Conservation (phyloP, 2,797 vertebrate species). For the Melanotaenia boesemani region DNA sequence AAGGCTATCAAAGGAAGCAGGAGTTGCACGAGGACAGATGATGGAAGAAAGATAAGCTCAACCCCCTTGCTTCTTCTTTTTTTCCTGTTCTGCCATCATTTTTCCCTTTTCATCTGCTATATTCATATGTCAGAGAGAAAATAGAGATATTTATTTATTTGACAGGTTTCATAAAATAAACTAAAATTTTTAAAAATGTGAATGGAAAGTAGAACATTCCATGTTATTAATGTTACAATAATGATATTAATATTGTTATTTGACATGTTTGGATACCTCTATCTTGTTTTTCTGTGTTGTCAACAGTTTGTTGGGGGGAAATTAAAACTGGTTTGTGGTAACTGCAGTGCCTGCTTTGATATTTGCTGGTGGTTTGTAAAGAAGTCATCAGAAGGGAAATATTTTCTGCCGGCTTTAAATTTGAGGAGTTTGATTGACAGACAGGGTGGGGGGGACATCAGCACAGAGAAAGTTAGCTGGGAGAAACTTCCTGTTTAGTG, state of each 20-base stretch:
- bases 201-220: slow-evolving; percentile 82
- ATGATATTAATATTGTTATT: slow-evolving; percentile 84
- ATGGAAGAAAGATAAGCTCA: slow-evolving; percentile 26
- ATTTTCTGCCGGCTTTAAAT: slow-evolving; percentile 12
- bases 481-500: no score
- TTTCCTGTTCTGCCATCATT: slow-evolving; percentile 46
- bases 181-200: slow-evolving; percentile 68
- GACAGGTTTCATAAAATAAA: slow-evolving; percentile 83
- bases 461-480: no score
- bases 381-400: not conserved
- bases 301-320: slow-evolving; percentile 73
- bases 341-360: slow-evolving; percentile 28
- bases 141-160: slow-evolving; percentile 85
- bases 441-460: no score
- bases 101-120: slow-evolving; percentile 53
- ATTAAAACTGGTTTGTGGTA: slow-evolving; percentile 82
- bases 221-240: slow-evolving; percentile 82
- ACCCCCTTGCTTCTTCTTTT: slow-evolving; percentile 36
- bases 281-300: slow-evolving; percentile 78
- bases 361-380: not conserved
- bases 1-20: slow-evolving; percentile 37
- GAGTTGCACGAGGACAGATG: slow-evolving; percentile 27
- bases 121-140: slow-evolving; percentile 68
- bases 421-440: slow-evolving; percentile 2
- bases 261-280: slow-evolving; percentile 82